A percentile compares a stretch with the other conserved stretches of the same genome.
These are phyloP conservation scores for Caloenas nicobarica DNA, from an alignment of 2,113 vertebrate genomes.

Conservation along the genomic window DNA sequence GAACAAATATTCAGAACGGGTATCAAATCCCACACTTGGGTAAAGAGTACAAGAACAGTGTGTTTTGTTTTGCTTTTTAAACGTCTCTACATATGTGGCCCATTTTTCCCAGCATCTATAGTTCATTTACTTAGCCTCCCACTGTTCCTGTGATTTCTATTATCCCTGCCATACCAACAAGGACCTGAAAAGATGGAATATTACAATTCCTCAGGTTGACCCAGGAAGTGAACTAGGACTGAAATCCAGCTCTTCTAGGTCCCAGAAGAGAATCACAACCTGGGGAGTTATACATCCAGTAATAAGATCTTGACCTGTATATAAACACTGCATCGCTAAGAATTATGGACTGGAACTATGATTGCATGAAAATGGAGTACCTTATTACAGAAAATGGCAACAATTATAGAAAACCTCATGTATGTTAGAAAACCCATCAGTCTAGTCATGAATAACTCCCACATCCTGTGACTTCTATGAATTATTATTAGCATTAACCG, in stretches of 20 bases:
- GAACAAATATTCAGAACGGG: neutral
- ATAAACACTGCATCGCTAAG: neutral
- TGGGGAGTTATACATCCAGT: neutral
- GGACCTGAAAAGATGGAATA: neutral
- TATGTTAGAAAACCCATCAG: neutral
- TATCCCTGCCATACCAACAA: neutral
- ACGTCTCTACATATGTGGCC: neutral
- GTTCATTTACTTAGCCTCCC: neutral
- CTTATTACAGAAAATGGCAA: neutral
- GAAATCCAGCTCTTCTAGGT: neutral
- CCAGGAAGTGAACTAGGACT: neutral
- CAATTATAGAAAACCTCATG: neutral
- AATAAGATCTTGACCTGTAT: neutral
- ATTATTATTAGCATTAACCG: slow-evolving; percentile 32
- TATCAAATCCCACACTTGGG: neutral
- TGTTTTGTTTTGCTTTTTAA: neutral
- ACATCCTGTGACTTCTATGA: neutral
- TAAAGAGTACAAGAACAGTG: neutral
- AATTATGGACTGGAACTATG: slow-evolving; percentile 15
- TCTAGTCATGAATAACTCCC: neutral
- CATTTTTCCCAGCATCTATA: neutral
- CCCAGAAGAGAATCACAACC: neutral
- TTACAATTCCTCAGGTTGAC: neutral
- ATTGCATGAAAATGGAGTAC: slow-evolving; percentile 9
- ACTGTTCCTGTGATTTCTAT: neutral